phyloP scores from a whole-genome alignment of 2,113 vertebrate species.

The Myotis lucifugus region DNA sequence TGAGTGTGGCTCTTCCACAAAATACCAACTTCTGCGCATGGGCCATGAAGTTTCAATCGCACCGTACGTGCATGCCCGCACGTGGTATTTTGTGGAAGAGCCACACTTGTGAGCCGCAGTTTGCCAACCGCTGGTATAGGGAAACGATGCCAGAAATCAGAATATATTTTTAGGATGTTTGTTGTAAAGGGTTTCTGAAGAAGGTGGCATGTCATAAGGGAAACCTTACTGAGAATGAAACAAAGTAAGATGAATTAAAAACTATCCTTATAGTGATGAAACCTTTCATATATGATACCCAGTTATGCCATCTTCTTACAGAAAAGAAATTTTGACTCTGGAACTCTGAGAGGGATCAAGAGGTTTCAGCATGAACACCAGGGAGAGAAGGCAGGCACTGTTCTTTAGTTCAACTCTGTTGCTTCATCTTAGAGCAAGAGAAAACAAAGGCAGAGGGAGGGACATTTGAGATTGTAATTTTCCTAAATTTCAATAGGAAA shows the following conservation, averaged over 20 bases:
- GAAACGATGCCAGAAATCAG: background rate
- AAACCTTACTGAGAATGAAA: background rate
- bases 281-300: background rate
- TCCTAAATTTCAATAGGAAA: background rate
- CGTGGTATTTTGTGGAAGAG: too few relatives aligned
- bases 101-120: too few relatives aligned
- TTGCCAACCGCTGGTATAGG: too few relatives aligned
- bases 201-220: background rate
- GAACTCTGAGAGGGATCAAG: background rate
- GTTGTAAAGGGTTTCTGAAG: background rate
- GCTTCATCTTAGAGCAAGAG: background rate
- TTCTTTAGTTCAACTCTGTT: background rate
- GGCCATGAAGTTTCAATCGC: too few relatives aligned
- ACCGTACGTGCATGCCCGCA: too few relatives aligned
- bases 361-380: background rate
- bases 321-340: background rate
- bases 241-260: conserved; percentile 17
- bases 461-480: background rate
- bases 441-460: background rate
- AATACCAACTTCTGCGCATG: too few relatives aligned
- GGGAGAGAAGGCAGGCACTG: background rate
- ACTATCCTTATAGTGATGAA: background rate
- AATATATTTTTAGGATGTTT: background rate
- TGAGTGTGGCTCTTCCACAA: too few relatives aligned
- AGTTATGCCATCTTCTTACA: background rate